These are phyloP conservation scores for Takifugu bimaculatus DNA, from an alignment of 2,113 vertebrate species.

Conservation along the genomic window DNA sequence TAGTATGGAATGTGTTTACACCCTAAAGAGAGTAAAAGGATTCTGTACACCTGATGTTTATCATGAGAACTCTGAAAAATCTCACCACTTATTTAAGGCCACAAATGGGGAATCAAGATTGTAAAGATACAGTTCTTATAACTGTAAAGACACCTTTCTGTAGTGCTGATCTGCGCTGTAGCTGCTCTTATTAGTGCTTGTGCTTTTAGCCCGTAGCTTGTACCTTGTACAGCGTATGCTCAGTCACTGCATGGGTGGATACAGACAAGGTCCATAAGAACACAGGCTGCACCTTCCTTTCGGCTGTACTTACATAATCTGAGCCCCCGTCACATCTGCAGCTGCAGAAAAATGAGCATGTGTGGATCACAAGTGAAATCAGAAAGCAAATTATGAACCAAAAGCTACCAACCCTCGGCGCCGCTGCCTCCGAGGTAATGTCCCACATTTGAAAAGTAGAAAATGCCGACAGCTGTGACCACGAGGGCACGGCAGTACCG, in stretches of 20 bases:
- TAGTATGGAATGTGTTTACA: not conserved
- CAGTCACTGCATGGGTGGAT: not conserved
- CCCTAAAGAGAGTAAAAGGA: no score
- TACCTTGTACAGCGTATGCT: not conserved
- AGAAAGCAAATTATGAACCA: not conserved
- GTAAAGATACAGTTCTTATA: not conserved
- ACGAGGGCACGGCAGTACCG: conserved; percentile 14
- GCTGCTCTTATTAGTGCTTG: not conserved
- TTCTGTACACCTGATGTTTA: no score
- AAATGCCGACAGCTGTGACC: conserved; percentile 3
- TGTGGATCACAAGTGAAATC: not conserved
- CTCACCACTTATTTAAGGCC: no score
- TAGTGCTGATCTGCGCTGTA: no score
- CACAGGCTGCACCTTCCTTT: conserved; percentile 10
- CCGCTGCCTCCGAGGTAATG: conserved; percentile 9
- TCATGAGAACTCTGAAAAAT: no score
- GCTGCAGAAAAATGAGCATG: not conserved
- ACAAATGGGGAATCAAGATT: not conserved
- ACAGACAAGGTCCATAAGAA: conserved; percentile 1
- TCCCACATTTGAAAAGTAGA: not conserved
- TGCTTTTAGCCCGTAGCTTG: not conserved
- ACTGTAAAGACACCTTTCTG: no score
- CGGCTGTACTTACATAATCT: conserved; percentile 15
- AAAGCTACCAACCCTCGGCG: not conserved
- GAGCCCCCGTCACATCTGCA: conserved; percentile 9